Conservation (phyloP, 2,888 invertebrate species). For the Allygus modestus region DNA sequence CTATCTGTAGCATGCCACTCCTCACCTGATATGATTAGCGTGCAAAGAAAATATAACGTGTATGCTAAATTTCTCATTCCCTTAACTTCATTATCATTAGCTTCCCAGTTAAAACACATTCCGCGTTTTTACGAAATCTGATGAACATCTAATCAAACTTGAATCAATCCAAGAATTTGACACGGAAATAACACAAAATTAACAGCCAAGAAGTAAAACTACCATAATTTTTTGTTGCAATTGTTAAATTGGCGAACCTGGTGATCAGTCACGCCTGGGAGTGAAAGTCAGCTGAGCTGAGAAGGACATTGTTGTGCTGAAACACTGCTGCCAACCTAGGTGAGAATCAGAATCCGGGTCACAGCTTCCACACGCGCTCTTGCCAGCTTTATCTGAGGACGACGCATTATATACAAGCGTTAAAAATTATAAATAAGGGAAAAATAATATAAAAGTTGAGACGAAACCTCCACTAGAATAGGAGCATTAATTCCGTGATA, state of each 20-base stretch:
- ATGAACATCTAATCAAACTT: too few relatives aligned
- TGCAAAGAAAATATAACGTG: too few relatives aligned
- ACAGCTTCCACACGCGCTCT: constrained; percentile 19
- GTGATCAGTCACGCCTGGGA: constrained; percentile 45
- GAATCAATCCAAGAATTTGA: not conserved
- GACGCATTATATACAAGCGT: not conserved
- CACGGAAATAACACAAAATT: not conserved
- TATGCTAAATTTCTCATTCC: too few relatives aligned
- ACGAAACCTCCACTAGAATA: too few relatives aligned
- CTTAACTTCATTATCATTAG: too few relatives aligned
- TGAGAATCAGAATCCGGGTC: constrained; percentile 49
- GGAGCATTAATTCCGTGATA: too few relatives aligned
- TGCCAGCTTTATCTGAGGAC: not conserved
- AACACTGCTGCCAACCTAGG: constrained; percentile 41
- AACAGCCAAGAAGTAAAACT: constrained; percentile 4
- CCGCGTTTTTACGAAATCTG: too few relatives aligned
- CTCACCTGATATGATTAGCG: too few relatives aligned
- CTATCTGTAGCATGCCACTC: too few relatives aligned
- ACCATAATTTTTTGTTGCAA: constrained; percentile 31
- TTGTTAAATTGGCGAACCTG: constrained; percentile 35
- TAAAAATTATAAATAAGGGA: not conserved
- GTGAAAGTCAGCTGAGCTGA: constrained; percentile 53
- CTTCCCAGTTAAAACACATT: too few relatives aligned
- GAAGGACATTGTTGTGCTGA: constrained; percentile 56
- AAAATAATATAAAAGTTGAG: not conserved